Evolutionary conservation across 2,888 invertebrate genomes (phyloP), one percentile per base, ranked within the genome.

Genomic region (Quadroppia sp.): DNA sequence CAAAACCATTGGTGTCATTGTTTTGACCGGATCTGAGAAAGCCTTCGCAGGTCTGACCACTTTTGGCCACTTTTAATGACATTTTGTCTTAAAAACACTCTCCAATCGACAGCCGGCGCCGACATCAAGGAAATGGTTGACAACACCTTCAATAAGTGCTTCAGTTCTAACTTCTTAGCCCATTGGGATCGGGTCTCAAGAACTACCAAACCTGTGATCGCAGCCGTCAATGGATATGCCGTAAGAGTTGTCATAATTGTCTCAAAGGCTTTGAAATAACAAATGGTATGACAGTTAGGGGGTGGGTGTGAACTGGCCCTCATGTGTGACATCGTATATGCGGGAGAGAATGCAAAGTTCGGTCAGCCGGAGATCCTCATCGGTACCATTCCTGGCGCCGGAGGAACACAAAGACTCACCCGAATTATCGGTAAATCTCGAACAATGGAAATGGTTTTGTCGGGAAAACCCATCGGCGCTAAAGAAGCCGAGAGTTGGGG

Each of bases 271-370:
- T 28, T 76, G 23, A 40, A 20, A 40, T 64, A 71, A 72, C 76
- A 81, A 30, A 82, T 9, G 92, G 89, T 85, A 98, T 15, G 9
- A 6, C 45, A 59, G 59, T 59, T 59, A 17, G 99, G 99, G 17
- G 99, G 99, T 64, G 99, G 99, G 0, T 97, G 97, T 83, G 99
- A 99, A 83, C 82, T 99, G 74, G 98, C 98, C 1, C 97, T 99
- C 98, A 93, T 98, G 88, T 99, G 98, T 82, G 99, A 99, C 82
- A 98, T 99, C 72, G 94, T 98, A 79, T 97, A 98, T 84, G 99
- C 99, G 1, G 97, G 98, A 0, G 97, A 99, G 79, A 95, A 92
- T 81, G 99, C 99, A 23, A 92, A 90, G 83, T 99, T 99, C 84
- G 98, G 95, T 0, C 99, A 99, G 82, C 99, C 99, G 0, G 99